Base-by-base conservation (phyloP, 2,888 invertebrate species). In the Hoplodrina blanda region DNA sequence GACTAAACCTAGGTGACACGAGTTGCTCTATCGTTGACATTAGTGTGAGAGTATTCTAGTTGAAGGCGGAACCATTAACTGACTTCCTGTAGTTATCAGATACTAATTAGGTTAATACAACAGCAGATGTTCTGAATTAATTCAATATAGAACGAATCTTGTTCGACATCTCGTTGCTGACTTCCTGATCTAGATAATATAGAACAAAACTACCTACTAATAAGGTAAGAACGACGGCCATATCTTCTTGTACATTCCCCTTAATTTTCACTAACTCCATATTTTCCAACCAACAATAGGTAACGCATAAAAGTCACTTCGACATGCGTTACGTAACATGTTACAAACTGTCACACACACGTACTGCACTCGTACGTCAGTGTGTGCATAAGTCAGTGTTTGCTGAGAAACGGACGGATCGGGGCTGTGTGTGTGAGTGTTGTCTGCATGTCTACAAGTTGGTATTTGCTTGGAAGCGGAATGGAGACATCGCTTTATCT, bases 401-500 rank as follows among this genome's bases (percentile, higher is more conserved):
- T 64, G 64, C 37, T 61, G 54, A 64, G 62, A 53, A 41, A 61
- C 50, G 17, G 4, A 13, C 41, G 41, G 41, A 2, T 11, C 13
- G 11, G 37, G 37, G 37, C 8, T 37, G 37, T 37, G 49, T 53
- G 30, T 69, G 46, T 63, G 64, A 59, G 50, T 77, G 52, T 69
- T 41, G 20, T 55, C 60, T 60, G 20, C 41, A 30, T 69, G 57
- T 56, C 57, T 59, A 56, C 81, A 68, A 59, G 55, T 62, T 33
- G 17, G 62, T 80, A 80, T 78, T 69, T 69, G 78, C 62, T 77
- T 69, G 50, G 65, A 63, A 57, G 41, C 54, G 80, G 68, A 69
- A 62, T 64, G 72, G 59, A 78, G 67, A 76, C 75, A 67, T 70
- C 52, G 65, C 75, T 75, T 78, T 83, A 80, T 84, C 77, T 69